Percentiles rank a stretch among this genome's conserved stretches.
phyloP scores from a whole-genome alignment of 92 coral and sea anemone species.

The Hydrozoanthus gracilis region DNA sequence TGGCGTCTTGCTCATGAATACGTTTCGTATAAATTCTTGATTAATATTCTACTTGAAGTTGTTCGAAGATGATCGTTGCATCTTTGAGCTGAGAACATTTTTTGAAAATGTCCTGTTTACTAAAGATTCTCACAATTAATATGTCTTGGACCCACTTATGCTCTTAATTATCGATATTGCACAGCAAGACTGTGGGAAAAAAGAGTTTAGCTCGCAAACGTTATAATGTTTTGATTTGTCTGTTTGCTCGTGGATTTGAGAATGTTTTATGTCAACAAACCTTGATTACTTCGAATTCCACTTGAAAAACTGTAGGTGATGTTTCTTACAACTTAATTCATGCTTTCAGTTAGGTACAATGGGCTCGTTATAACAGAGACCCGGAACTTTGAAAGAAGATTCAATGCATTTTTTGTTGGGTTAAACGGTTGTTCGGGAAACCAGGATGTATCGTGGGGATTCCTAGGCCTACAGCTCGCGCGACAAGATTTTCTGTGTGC shows the following conservation, averaged over 20 bases:
- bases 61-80: too few relatives aligned
- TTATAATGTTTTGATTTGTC: neutral
- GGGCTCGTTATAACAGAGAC: neutral
- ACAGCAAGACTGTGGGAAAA: neutral
- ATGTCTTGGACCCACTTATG: neutral
- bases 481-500: too few relatives aligned
- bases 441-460: neutral
- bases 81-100: too few relatives aligned
- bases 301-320: neutral
- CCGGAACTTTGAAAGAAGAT: neutral
- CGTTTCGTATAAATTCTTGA: too few relatives aligned
- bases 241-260: neutral
- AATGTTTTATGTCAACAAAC: conserved; percentile 42
- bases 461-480: neutral
- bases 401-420: neutral
- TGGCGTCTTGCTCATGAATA: neutral
- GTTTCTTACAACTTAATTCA: neutral
- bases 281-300: neutral
- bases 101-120: too few relatives aligned
- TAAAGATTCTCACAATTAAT: too few relatives aligned
- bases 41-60: too few relatives aligned
- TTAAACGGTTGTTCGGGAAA: conserved; percentile 19
- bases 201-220: neutral
- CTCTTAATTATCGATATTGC: conserved; percentile 7
- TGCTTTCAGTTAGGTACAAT: neutral